phyloP scores from a whole-genome alignment of 1,140 invertebrate species.

The Heliconius hermathena region DNA sequence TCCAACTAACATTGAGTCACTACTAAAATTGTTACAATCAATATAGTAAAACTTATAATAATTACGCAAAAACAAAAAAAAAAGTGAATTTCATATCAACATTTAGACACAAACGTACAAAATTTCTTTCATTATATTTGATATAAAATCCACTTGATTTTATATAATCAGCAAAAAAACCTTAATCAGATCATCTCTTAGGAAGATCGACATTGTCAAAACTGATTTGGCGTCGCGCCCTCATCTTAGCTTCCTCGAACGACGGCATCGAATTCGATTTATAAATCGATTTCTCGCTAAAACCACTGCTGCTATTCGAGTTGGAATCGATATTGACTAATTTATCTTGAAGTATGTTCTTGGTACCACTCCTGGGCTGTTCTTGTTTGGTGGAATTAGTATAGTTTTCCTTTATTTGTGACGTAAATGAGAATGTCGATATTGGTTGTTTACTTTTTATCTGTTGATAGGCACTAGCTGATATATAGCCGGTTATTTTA shows the following conservation, averaged over 20 bases:
- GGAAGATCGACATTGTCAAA: constrained; percentile 77
- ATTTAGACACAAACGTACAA: not conserved
- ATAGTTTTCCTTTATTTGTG: constrained; percentile 74
- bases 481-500: constrained; percentile 75
- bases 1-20: constrained; percentile 26
- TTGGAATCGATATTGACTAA: constrained; percentile 74
- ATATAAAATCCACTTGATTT: not conserved
- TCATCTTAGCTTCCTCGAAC: constrained; percentile 74
- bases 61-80: not conserved
- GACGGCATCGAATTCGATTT: constrained; percentile 73
- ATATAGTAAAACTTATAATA: not conserved
- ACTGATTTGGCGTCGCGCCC: constrained; percentile 74
- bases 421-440: constrained; percentile 48
- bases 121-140: not conserved
- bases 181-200: constrained; percentile 64
- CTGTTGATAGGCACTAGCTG: constrained; percentile 66
- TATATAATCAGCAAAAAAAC: not conserved
- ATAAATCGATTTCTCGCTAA: constrained; percentile 61
- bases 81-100: not conserved
- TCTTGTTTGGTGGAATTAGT: constrained; percentile 53
- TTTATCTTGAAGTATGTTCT: constrained; percentile 79
- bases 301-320: constrained; percentile 63
- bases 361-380: constrained; percentile 57
- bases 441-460: constrained; percentile 51
- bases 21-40: constrained; percentile 25